Evolutionary conservation across 2,113 vertebrate genomes (phyloP).

Genomic region (Regulus satrapa): DNA sequence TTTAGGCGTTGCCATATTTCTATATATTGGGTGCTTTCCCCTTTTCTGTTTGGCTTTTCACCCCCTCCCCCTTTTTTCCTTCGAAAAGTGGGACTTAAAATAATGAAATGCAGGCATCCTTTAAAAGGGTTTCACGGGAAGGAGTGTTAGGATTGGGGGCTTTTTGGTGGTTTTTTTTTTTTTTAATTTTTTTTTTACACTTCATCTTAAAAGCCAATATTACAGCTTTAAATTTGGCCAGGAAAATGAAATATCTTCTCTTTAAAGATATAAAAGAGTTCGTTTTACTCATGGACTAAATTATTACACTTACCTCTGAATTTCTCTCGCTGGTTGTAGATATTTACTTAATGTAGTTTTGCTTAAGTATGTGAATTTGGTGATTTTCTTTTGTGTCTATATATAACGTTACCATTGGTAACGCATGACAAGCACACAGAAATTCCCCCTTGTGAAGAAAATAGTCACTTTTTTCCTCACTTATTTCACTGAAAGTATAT

Average conservation of each 20-base stretch:
- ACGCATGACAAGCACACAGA: slow-evolving; percentile 75
- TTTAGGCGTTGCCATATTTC: background rate
- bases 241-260: slow-evolving; percentile 59
- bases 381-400: slow-evolving; percentile 50
- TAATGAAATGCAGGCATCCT: slow-evolving; percentile 61
- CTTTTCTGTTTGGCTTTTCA: background rate
- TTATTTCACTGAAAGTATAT: slow-evolving; percentile 57
- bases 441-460: slow-evolving; percentile 46
- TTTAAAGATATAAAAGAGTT: slow-evolving; percentile 62
- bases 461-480: slow-evolving; percentile 44
- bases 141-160: background rate
- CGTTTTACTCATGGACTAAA: slow-evolving; percentile 63
- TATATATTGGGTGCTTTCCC: background rate
- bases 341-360: slow-evolving; percentile 70
- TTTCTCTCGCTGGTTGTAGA: slow-evolving; percentile 66
- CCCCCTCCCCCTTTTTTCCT: background rate
- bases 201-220: slow-evolving; percentile 1
- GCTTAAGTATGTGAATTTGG: slow-evolving; percentile 71
- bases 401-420: slow-evolving; percentile 71
- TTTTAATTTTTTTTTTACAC: background rate
- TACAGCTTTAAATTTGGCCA: slow-evolving; percentile 62
- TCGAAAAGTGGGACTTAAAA: slow-evolving; percentile 20
- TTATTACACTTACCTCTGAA: slow-evolving; percentile 73
- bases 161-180: too few species aligned
- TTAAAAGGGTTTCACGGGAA: background rate